Evolutionary conservation across 2,888 invertebrate genomes (phyloP).

Genomic region (Stenotaenia linearis): DNA sequence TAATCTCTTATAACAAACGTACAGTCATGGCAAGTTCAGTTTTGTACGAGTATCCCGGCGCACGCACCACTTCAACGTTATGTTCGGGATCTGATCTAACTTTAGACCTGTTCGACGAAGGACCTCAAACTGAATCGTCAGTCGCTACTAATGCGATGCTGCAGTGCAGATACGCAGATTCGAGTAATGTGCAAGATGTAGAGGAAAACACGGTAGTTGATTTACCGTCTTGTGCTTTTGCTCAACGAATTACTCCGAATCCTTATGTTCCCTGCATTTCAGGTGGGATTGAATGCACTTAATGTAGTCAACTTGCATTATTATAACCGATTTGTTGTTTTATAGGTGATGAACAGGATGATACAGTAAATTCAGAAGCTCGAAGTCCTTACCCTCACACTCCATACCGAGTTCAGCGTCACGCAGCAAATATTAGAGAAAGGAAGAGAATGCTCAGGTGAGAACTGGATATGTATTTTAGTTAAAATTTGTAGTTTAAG

Average conservation of each 20-base stretch:
- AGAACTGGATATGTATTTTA: neutral
- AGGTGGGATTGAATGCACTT: neutral
- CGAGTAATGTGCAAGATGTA: neutral
- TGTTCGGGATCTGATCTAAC: constrained; percentile 17
- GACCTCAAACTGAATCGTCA: neutral
- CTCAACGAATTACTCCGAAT: constrained; percentile 28
- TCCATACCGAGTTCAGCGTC: constrained; percentile 81
- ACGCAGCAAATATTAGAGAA: constrained; percentile 93
- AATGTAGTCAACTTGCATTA: neutral
- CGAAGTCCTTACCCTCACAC: constrained; percentile 47
- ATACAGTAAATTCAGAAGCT: constrained; percentile 1
- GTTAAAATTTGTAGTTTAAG: neutral
- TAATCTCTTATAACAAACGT: neutral
- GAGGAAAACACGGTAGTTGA: constrained; percentile 30
- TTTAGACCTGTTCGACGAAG: constrained; percentile 30
- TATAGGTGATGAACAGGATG: constrained; percentile 30
- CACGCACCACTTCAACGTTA: neutral
- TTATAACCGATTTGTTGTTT: neutral
- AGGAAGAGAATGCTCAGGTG: constrained; percentile 96
- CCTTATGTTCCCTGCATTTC: constrained; percentile 30
- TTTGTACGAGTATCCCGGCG: constrained; percentile 26
- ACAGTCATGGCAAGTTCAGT: constrained; percentile 29
- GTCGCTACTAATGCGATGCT: neutral
- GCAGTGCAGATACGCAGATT: constrained; percentile 27
- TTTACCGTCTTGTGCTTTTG: constrained; percentile 35